A percentile compares a stretch with the other conserved stretches of the same genome.
These are phyloP conservation scores for Holocentrus rufus DNA, from an alignment of 2,797 vertebrate genomes.

Conservation along the genomic window DNA sequence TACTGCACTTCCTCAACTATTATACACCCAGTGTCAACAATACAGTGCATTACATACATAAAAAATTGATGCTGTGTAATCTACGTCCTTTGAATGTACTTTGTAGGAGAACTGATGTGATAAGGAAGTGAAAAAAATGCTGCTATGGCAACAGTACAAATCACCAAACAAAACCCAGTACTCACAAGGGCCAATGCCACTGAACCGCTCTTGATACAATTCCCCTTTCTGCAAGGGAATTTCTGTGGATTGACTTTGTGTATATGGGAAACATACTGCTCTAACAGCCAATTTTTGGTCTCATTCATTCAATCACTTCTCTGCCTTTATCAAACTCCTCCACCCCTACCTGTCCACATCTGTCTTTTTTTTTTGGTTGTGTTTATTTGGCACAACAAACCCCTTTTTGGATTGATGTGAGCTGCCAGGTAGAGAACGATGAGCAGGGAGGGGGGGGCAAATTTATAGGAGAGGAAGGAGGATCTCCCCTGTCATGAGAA, in stretches of 20 bases:
- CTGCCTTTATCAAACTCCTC: not conserved
- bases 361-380: constrained; percentile 7
- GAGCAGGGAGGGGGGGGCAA: not conserved
- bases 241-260: too few relatives aligned
- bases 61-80: too few relatives aligned
- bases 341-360: not conserved
- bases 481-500: not conserved
- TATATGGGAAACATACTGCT: too few relatives aligned
- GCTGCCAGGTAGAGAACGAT: constrained; percentile 2
- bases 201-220: too few relatives aligned
- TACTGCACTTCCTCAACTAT: not conserved
- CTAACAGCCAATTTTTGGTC: not conserved
- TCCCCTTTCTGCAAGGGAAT: too few relatives aligned
- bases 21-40: too few relatives aligned
- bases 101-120: too few relatives aligned
- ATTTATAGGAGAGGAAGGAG: not conserved
- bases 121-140: not conserved
- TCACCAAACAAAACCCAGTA: not conserved
- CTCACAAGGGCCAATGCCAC: too few relatives aligned
- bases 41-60: too few relatives aligned
- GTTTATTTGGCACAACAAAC: constrained; percentile 10
- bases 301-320: not conserved
- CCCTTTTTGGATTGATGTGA: constrained; percentile 1
- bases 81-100: too few relatives aligned
- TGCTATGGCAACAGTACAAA: not conserved